These are phyloP conservation scores for Pteruthius melanotis DNA, from an alignment of 2,113 vertebrate genomes.

Conservation along the genomic window DNA sequence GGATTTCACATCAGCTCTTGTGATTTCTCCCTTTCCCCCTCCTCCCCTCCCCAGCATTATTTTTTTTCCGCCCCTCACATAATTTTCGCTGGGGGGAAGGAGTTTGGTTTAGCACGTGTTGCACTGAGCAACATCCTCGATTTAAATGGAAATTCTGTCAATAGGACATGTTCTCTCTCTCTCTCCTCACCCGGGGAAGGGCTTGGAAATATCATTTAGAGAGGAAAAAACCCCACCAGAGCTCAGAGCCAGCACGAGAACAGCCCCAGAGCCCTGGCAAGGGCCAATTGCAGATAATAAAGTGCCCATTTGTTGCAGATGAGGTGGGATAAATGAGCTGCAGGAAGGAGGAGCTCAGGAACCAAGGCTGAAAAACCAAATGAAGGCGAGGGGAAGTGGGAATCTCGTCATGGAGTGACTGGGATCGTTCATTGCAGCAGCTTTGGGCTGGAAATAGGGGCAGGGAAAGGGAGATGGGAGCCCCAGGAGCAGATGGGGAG, in stretches of 20 bases:
- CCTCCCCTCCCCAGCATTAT: neutral
- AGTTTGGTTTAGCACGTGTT: neutral
- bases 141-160: conserved; percentile 58
- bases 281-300: conserved; percentile 9
- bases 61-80: rapidly evolving
- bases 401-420: neutral
- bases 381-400: neutral
- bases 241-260: neutral
- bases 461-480: neutral
- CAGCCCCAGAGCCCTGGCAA: neutral
- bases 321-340: neutral
- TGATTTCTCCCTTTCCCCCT: neutral
- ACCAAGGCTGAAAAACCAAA: neutral
- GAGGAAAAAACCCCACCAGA: neutral
- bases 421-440: neutral
- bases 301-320: neutral
- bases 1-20: neutral
- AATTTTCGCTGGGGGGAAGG: neutral
- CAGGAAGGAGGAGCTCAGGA: neutral
- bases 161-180: conserved; percentile 5
- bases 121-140: conserved; percentile 10
- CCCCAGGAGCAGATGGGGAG: neutral
- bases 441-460: neutral
- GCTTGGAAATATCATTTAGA: neutral
- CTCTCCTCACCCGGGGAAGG: neutral